Base-by-base conservation (phyloP, 2,888 invertebrate species). In the Chrysomela aeneicollis region DNA sequence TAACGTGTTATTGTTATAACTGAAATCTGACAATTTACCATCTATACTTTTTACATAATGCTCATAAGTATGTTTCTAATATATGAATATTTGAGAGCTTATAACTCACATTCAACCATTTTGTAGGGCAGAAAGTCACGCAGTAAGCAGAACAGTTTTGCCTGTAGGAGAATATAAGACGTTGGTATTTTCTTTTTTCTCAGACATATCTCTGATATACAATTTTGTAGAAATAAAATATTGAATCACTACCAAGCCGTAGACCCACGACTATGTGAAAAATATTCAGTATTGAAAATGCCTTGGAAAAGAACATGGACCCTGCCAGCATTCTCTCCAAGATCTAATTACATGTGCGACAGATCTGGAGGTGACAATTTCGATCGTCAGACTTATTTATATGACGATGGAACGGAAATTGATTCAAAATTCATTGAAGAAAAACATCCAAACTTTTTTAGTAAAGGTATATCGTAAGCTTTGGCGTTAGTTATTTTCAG, bases 371-470 rank as follows among this genome's bases (percentile, higher is more conserved):
- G 26, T 10, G 69, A 72, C 15, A 59, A 65, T 47, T 68, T 64
- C 10, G 74, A 74, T 17, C 64, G 69, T 0, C 66, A 71, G 50
- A 74, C 74, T 6, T 75, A 75, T 59, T 54, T 69, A 5, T 75
- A 74, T 54, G 75, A 75, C 37, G 74, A 74, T 51, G 72, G 71
- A 17, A 72, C 72, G 3, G 74, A 74, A 52, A 53, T 70, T 17
- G 73, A 74, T 60, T 72, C 74, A 5, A 42, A 64, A 1, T 70
- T 59, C 47, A 26, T 69, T 2, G 67, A 69, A 49, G 49, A 22
- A 1, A 65, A 67, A 49, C 49, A 50, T 17, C 47, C 59, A 30
- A 54, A 55, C 42, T 68, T 67, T 17, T 19, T 19, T 22, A 17
- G 22, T 12, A 61, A 47, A 37, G 10, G 18, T 12, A 21, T 19